These are phyloP conservation scores for Timema cristinae DNA, from an alignment of 2,888 invertebrate genomes.

Conservation along the genomic window DNA sequence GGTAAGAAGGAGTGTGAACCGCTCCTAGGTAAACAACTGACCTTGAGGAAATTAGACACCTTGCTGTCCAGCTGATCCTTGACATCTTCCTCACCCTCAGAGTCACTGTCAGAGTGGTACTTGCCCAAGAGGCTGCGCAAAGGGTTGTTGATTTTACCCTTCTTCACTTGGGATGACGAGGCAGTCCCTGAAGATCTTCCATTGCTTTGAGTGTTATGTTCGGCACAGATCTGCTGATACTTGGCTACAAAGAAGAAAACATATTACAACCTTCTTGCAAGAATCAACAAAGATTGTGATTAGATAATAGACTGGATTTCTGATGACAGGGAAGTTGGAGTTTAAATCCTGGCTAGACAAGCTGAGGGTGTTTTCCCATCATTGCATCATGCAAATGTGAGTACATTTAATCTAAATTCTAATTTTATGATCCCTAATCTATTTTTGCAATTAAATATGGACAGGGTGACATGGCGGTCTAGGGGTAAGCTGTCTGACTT, in stretches of 20 bases:
- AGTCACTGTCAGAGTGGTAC: constrained; percentile 34
- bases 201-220: constrained; percentile 28
- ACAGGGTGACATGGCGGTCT: too few relatives aligned
- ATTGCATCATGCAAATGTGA: not conserved
- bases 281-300: not conserved
- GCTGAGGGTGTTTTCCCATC: not conserved
- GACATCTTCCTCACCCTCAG: constrained; percentile 28
- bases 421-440: too few relatives aligned
- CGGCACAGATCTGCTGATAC: constrained; percentile 37
- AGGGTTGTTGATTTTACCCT: constrained; percentile 25
- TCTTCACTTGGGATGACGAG: constrained; percentile 13
- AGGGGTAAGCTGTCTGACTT: too few relatives aligned
- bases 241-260: constrained; percentile 34
- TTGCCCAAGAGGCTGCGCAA: constrained; percentile 32
- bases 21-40: too few relatives aligned
- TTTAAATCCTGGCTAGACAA: not conserved
- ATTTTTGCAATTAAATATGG: too few relatives aligned
- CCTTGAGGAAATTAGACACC: constrained; percentile 35
- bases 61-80: constrained; percentile 31
- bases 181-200: constrained; percentile 18
- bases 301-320: too few relatives aligned
- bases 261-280: too few relatives aligned
- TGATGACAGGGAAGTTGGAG: too few relatives aligned
- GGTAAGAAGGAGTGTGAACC: too few relatives aligned
- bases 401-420: too few relatives aligned